Base-by-base conservation (phyloP, 2,888 invertebrate species). In the Dryomyza anilis region DNA sequence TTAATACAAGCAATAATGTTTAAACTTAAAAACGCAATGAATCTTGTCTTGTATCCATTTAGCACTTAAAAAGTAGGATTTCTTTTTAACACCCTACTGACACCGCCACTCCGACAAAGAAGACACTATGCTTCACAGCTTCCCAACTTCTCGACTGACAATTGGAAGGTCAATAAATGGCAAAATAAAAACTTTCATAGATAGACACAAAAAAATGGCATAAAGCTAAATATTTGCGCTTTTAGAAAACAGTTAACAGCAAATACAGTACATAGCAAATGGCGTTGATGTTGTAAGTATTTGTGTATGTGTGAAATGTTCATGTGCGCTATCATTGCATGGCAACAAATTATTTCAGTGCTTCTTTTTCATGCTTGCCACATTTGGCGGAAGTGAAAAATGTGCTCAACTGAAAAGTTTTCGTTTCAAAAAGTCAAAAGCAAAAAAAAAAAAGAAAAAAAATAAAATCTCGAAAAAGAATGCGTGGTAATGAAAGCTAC, bases 1-100 rank as follows among this genome's bases (percentile, higher is more conserved):
- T 62, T 62, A 62, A 62, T 62, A 55, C 62, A 45, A 53, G 53
- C 62, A 62, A 62, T 62, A 53, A 62, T 55, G 62, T 62, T 62
- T 23, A 62, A 46, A 45, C 55, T 55, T 27, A 46, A 62, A 62
- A 62, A 62, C 45, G 55, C 62, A 16, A 62, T 62, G 62, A 53
- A 62, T 62, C 55, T 62, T 55, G 62, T 62, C 55, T 62, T 33
- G 29, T 39, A 36, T 60, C 60, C 60, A 60, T 60, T 59, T 52
- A 60, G 52, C 60, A 60, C 50, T 60, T 52, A 60, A 60, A 58
- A 52, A 39, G 46, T 30, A 14, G 27, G 46, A 55, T 39, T 55
- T 39, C 25, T 8, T 30, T 30, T 27, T n/a, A 10, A 25, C 23
- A 23, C n/a, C 14, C 27, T n/a, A 12, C 27, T 25, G 23, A 50